Conservation (phyloP, 2,113 vertebrate species). For the Formicarius rufipectus region DNA sequence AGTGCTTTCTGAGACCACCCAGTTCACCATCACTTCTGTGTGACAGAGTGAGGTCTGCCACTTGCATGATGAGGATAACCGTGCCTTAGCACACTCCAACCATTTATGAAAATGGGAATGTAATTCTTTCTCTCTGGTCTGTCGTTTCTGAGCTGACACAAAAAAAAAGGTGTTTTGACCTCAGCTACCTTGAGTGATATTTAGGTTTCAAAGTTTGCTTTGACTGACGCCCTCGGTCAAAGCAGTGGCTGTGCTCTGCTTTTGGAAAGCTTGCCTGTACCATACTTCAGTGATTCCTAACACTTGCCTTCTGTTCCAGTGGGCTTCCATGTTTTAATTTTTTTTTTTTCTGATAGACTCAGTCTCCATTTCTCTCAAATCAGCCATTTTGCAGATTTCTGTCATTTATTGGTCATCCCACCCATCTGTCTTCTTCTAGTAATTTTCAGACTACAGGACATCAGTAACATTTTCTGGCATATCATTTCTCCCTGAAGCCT, state of each 20-base stretch:
- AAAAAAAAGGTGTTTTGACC: accelerated
- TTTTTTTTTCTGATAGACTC: background rate
- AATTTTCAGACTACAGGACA: conserved; percentile 47
- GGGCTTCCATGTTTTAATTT: background rate
- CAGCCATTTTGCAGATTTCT: conserved; percentile 47
- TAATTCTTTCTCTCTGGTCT: background rate
- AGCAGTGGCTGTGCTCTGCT: background rate
- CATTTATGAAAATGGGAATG: background rate
- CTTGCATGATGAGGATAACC: background rate
- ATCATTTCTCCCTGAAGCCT: conserved; percentile 40
- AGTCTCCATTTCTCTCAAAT: conserved; percentile 3
- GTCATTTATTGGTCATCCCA: conserved; percentile 33
- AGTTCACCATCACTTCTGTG: background rate
- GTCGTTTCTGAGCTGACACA: background rate
- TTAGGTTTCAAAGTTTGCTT: conserved; percentile 8
- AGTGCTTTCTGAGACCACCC: background rate
- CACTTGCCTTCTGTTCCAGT: background rate
- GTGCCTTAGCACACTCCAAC: background rate
- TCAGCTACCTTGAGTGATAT: background rate
- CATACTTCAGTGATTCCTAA: background rate
- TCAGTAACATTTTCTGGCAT: conserved; percentile 38
- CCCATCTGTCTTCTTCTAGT: conserved; percentile 59
- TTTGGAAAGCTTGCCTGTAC: background rate
- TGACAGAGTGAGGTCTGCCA: background rate
- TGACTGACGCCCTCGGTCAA: background rate